Evolutionary conservation across 2,888 invertebrate species (phyloP).

Genomic region (Dusona sp.): DNA sequence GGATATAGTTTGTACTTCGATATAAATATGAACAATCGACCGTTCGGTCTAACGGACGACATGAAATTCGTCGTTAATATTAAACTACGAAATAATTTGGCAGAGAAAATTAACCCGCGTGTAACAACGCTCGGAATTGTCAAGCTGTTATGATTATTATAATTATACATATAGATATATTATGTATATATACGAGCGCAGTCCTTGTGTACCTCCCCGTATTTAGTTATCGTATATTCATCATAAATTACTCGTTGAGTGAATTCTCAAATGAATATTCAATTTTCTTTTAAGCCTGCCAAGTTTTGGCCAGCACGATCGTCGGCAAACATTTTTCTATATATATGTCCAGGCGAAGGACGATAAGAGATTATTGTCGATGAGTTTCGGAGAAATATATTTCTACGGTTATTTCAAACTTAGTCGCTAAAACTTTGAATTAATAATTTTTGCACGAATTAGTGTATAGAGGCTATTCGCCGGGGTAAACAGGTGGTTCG

Average conservation of each 20-base stretch:
- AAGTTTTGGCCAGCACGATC: constrained; percentile 54
- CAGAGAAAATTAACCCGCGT: constrained; percentile 25
- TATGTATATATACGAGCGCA: constrained; percentile 12
- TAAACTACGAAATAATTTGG: constrained; percentile 46
- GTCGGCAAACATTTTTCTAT: constrained; percentile 16
- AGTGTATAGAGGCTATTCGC: background rate
- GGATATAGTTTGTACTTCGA: constrained; percentile 26
- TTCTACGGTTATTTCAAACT: constrained; percentile 39
- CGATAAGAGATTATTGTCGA: constrained; percentile 62
- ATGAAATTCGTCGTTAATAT: constrained; percentile 35
- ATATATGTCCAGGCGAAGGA: constrained; percentile 40
- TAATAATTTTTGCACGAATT: constrained; percentile 36
- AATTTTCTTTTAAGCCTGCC: constrained; percentile 59
- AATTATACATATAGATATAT: constrained; percentile 15
- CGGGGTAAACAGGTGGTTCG: constrained; percentile 8
- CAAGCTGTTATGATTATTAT: constrained; percentile 36
- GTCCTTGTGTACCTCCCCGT: constrained; percentile 60
- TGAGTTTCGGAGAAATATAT: constrained; percentile 47
- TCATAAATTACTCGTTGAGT: constrained; percentile 68
- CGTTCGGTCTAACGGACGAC: constrained; percentile 16
- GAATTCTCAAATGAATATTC: constrained; percentile 69
- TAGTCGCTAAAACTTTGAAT: constrained; percentile 37
- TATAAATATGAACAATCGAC: constrained; percentile 39
- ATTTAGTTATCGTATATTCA: constrained; percentile 68
- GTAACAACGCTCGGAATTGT: background rate